Conservation (phyloP, 2,888 invertebrate species). For the Xestia sexstrigata region DNA sequence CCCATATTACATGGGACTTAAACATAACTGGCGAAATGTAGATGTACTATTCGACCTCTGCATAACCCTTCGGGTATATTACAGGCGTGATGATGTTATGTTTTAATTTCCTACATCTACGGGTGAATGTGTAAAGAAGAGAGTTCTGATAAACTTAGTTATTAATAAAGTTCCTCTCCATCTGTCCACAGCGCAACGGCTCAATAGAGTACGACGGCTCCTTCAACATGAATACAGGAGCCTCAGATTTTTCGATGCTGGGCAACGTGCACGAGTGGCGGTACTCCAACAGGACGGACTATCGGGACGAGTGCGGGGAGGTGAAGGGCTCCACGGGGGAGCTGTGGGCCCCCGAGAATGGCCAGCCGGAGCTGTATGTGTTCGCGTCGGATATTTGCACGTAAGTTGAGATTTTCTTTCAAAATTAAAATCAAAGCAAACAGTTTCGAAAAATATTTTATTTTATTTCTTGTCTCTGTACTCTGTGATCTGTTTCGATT, state of each 20-base stretch:
- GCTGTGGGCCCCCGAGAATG: conserved; percentile 93
- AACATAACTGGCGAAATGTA: background rate
- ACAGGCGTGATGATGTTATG: too few species aligned
- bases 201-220: conserved; percentile 94
- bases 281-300: conserved; percentile 88
- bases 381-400: conserved; percentile 96
- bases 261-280: conserved; percentile 94
- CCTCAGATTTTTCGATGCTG: conserved; percentile 91
- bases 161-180: background rate
- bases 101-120: background rate
- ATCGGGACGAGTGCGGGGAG: conserved; percentile 92
- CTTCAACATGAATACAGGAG: conserved; percentile 95
- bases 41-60: background rate
- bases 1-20: background rate
- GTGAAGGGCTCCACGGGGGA: conserved; percentile 95
- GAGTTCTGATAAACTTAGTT: background rate
- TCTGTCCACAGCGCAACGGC: conserved; percentile 92
- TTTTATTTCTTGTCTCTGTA: too few species aligned
- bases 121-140: background rate
- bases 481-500: too few species aligned
- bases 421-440: too few species aligned
- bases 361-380: conserved; percentile 91
- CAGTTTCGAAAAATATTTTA: too few species aligned
- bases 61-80: too few species aligned
- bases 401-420: conserved; percentile 84